These are phyloP conservation scores for Trinectes maculatus DNA, from an alignment of 2,113 vertebrate genomes.

Conservation along the genomic window DNA sequence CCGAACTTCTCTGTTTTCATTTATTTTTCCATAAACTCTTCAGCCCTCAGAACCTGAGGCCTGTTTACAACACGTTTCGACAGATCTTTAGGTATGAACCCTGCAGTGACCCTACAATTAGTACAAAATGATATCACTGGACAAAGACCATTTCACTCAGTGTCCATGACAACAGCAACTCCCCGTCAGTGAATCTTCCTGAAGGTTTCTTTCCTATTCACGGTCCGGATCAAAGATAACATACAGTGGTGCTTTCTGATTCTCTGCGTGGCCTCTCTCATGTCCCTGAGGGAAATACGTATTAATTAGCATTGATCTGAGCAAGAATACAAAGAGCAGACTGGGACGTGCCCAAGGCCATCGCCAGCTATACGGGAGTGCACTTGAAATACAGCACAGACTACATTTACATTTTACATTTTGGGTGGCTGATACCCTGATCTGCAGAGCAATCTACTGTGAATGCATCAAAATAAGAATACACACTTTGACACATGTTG, in stretches of 20 bases:
- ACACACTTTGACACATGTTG: too few relatives aligned
- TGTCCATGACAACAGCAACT: too few relatives aligned
- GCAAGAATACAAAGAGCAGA: conserved; percentile 63
- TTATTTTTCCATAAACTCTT: too few relatives aligned
- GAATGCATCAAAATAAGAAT: too few relatives aligned
- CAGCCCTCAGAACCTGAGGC: too few relatives aligned
- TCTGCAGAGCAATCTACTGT: neutral
- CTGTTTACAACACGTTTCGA: too few relatives aligned
- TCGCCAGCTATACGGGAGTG: conserved; percentile 35
- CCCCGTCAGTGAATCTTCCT: conserved; percentile 22
- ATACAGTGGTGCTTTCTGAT: conserved; percentile 52
- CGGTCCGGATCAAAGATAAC: conserved; percentile 2
- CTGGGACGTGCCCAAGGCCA: conserved; percentile 61
- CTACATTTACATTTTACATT: conserved; percentile 42
- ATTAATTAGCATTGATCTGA: conserved; percentile 79
- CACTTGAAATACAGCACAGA: conserved; percentile 48
- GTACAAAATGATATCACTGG: too few relatives aligned
- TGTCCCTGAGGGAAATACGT: conserved; percentile 58
- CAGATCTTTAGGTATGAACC: too few relatives aligned
- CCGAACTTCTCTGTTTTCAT: too few relatives aligned
- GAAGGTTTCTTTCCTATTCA: conserved; percentile 16
- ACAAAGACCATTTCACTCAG: too few relatives aligned
- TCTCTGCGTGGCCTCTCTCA: conserved; percentile 46
- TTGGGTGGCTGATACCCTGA: neutral
- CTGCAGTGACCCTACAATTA: too few relatives aligned